Evolutionary conservation across 2,888 invertebrate genomes (phyloP), one percentile per base, ranked within the genome.

Genomic region (Sipha maydis): DNA sequence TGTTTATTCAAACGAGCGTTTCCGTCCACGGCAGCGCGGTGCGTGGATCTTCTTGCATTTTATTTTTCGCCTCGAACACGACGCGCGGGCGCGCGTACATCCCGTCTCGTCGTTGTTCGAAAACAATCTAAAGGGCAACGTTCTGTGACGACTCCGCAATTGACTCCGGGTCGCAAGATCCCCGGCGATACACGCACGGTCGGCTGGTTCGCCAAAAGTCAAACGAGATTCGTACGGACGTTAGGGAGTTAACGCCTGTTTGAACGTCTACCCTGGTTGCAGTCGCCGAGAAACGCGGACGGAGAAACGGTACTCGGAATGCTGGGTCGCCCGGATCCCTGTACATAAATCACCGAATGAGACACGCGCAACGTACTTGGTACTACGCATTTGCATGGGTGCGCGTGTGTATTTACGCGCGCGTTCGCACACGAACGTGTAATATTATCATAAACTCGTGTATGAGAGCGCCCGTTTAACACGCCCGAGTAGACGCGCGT

Each of bases 1-100:
- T 88, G 88, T 88, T 88, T 88, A 88, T 88, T 88, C 88, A 88
- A 88, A 88, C 88, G 88, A 88, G 82, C 67, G 73, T 73, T 71
- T 80, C 76, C 76, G 11, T 3, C 76, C 25, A 67, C 77, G 34
- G 34, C n/a, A n/a, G 34, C 34, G 3, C 4, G 34, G 34, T 34
- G 34, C 34, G 34, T 3, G 34, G 34, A 34, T 34, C 34, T 34
- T 34, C 4, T 34, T 34, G 2, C 2, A 3, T 34, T 56, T 78
- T 77, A 7, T 34, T 11, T 31, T 17, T 21, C 3, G 1, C 71
- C 3, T 11, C 71, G 71, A 17, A 14, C 1, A 19, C 73, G 34
- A 34, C 38, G 2, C 21, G 21, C 38, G 25, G 17, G 34, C 73
- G 25, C 34, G 21, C 38, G 28, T 7, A 25, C 9, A 21, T 34